Base-by-base conservation (phyloP, 1,140 invertebrate genomes). In the Neodiprion pinetum region DNA sequence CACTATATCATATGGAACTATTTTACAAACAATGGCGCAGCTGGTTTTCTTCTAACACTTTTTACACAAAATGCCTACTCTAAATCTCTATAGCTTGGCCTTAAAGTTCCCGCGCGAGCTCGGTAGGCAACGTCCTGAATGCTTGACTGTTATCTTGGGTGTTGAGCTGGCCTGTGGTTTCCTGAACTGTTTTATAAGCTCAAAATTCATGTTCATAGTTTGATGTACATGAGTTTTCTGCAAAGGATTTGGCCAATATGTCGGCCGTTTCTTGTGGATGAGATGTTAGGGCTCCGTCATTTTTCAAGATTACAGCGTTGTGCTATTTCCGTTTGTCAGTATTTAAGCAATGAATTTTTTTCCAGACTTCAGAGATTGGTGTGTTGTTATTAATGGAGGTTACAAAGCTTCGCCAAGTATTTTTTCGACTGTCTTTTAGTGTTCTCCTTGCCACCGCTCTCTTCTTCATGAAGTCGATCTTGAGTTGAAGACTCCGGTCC, bases 391-490 rank as follows among this genome's bases (percentile, higher is more conserved):
- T 78, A 11, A 79, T 73, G 7, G 75, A 74, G 14, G 67, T 71
- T 40, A 80, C 9, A 17, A 49, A 78, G 11, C 67, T 70, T 48
- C 48, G 14, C 76, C 75, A 80, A 0, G 76, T 8, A 48, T 76
- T 61, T 72, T 48, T 72, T 74, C 72, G 76, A 47, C 66, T 65
- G 68, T 49, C 47, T 75, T 80, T 78, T 10, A 79, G 21, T 61
- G 17, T 78, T 69, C 70, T 40, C 48, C 74, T 72, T 2, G 72
- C 67, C 74, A 65, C 76, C 71, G 76, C 75, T 81, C 76, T 76
- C 65, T 53, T 67, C 77, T 76, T 82, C 82, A 80, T 83, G 9
- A 69, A 80, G 40, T 82, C 77, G 47, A 78, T 80, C 76, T 76
- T 70, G 70, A 17, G 17, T 17, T 17, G 17, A 17, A 17, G 17